phyloP scores from a whole-genome alignment of 2,797 vertebrate genomes.

The Adrianichthys oophorus region DNA sequence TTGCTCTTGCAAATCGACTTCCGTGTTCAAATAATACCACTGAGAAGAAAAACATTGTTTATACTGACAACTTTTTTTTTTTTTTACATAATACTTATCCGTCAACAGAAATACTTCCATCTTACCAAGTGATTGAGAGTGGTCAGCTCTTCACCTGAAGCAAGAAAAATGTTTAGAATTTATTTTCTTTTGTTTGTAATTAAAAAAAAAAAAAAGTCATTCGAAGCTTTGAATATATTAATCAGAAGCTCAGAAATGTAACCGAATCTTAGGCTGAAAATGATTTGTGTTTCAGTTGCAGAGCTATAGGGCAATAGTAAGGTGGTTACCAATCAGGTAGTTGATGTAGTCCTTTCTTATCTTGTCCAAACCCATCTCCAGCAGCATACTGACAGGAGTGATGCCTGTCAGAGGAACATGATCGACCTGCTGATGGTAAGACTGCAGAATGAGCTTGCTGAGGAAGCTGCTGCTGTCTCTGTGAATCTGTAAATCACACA shows the following conservation, averaged over 20 bases:
- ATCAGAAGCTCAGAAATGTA: background rate
- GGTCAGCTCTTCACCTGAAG: conserved; percentile 88
- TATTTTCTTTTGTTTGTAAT: background rate
- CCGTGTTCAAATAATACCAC: conserved; percentile 88
- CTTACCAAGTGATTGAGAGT: conserved; percentile 91
- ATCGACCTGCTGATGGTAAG: conserved; percentile 85
- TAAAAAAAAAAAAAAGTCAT: background rate
- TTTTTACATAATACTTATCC: background rate
- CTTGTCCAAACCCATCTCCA: conserved; percentile 96
- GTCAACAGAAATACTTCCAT: background rate
- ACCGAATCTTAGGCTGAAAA: background rate
- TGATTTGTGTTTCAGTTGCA: too few relatives aligned
- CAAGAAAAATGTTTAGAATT: conserved; percentile 10
- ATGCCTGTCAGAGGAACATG: conserved; percentile 81
- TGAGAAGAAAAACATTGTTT: conserved; percentile 43
- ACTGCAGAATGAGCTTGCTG: conserved; percentile 89
- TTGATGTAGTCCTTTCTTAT: conserved; percentile 95
- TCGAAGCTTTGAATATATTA: background rate
- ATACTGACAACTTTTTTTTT: background rate
- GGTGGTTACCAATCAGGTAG: conserved; percentile 87
- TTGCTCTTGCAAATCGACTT: conserved; percentile 88
- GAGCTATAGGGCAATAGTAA: background rate
- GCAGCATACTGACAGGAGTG: conserved; percentile 87
- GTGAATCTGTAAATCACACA: conserved; percentile 81
- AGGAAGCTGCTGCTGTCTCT: conserved; percentile 90